A percentile compares a stretch with the other conserved stretches of the same genome.
Conservation (phyloP, 2,113 vertebrate genomes). For the Gila orcuttii region DNA sequence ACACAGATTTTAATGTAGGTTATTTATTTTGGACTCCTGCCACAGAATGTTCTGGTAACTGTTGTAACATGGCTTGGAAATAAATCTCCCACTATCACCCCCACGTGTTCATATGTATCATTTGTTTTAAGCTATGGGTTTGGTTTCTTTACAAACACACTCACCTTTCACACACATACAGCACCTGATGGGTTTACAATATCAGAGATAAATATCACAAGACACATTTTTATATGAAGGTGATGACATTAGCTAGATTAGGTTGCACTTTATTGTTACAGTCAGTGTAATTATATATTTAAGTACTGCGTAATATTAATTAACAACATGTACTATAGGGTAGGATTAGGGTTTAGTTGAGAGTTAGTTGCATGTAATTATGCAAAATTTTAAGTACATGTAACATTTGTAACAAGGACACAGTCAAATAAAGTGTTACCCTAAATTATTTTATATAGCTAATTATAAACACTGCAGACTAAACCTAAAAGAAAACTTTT, state of each 20-base stretch:
- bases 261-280: too few relatives aligned
- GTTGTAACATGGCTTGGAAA: conserved; percentile 31
- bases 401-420: too few relatives aligned
- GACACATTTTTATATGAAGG: background rate
- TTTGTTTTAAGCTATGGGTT: background rate
- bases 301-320: too few relatives aligned
- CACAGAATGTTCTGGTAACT: conserved; percentile 45
- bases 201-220: background rate
- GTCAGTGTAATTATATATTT: too few relatives aligned
- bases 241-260: background rate
- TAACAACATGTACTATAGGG: too few relatives aligned
- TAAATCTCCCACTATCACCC: conserved; percentile 46
- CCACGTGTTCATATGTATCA: conserved; percentile 33
- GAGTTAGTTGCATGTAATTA: too few relatives aligned
- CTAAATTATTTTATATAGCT: background rate
- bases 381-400: too few relatives aligned
- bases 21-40: conserved; percentile 58
- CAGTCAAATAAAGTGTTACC: too few relatives aligned
- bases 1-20: conserved; percentile 40
- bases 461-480: background rate
- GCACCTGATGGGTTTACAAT: background rate
- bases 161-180: background rate
- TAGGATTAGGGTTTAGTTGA: too few relatives aligned
- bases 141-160: background rate
- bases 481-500: background rate